phyloP scores from a whole-genome alignment of 2,888 invertebrate genomes.

The Quadriops clusia region DNA sequence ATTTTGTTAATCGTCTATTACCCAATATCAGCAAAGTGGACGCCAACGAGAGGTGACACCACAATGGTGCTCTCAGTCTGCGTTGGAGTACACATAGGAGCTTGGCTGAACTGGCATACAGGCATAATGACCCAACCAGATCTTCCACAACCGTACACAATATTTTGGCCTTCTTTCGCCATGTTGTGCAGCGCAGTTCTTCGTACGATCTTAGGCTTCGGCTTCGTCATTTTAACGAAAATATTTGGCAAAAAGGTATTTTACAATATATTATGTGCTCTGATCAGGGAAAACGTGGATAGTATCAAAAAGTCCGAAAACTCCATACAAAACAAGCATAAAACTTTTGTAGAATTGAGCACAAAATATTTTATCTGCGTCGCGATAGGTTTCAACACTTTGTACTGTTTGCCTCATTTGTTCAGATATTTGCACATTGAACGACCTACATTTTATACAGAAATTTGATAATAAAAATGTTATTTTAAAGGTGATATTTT shows the following conservation, averaged over 20 bases:
- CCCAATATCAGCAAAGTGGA: constrained; percentile 77
- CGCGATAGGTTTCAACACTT: constrained; percentile 66
- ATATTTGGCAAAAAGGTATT: constrained; percentile 56
- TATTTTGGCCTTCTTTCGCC: constrained; percentile 66
- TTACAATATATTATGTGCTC: constrained; percentile 56
- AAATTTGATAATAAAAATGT: constrained; percentile 50
- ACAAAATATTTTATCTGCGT: constrained; percentile 75
- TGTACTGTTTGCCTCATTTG: constrained; percentile 64
- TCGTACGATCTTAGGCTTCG: constrained; percentile 63
- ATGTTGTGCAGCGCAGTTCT: constrained; percentile 58
- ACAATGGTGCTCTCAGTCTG: constrained; percentile 76
- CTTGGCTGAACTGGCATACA: constrained; percentile 74
- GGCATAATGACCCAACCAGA: constrained; percentile 53
- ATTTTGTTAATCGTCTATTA: constrained; percentile 63
- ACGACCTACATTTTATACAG: constrained; percentile 73
- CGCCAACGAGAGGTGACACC: constrained; percentile 86
- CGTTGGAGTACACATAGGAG: constrained; percentile 64
- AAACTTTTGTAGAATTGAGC: constrained; percentile 67
- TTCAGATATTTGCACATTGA: constrained; percentile 67
- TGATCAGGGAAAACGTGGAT: constrained; percentile 55
- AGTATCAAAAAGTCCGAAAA: constrained; percentile 53
- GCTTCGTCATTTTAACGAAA: constrained; percentile 57
- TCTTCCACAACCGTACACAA: constrained; percentile 52
- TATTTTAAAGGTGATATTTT: not conserved
- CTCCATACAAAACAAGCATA: constrained; percentile 55